phyloP scores from a whole-genome alignment of 1,140 invertebrate species.

The Drosophila rhopaloa region DNA sequence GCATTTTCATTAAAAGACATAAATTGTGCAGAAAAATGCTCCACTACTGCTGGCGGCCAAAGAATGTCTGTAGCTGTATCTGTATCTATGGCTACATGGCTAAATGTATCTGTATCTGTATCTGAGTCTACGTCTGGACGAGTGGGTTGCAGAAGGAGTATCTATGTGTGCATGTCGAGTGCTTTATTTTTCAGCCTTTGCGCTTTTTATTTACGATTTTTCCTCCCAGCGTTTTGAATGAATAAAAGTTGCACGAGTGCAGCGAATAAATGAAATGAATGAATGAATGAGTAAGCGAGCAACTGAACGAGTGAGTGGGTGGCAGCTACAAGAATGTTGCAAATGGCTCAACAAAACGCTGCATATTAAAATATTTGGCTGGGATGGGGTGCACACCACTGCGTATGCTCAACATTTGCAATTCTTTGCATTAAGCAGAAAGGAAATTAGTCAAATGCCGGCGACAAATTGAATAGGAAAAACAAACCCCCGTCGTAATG shows the following conservation, averaged over 20 bases:
- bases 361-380: slow-evolving; percentile 77
- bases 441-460: slow-evolving; percentile 64
- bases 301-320: slow-evolving; percentile 28
- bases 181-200: slow-evolving; percentile 78
- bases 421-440: slow-evolving; percentile 67
- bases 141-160: slow-evolving; percentile 43
- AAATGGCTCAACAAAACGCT: slow-evolving; percentile 61
- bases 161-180: slow-evolving; percentile 39
- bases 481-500: slow-evolving; percentile 46
- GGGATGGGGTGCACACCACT: slow-evolving; percentile 19
- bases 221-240: slow-evolving; percentile 59
- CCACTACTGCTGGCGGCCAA: slow-evolving; percentile 31
- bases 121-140: slow-evolving; percentile 40
- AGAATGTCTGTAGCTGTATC: slow-evolving; percentile 51
- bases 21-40: slow-evolving; percentile 82
- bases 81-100: slow-evolving; percentile 29
- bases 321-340: slow-evolving; percentile 69
- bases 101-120: slow-evolving; percentile 17
- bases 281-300: slow-evolving; percentile 60
- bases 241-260: slow-evolving; percentile 80
- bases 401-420: slow-evolving; percentile 77
- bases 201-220: slow-evolving; percentile 79
- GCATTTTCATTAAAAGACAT: slow-evolving; percentile 81
- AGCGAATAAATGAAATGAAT: slow-evolving; percentile 72
- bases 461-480: slow-evolving; percentile 63